Conservation (phyloP, 1,140 invertebrate genomes). For the Zaprionus lachaisei region DNA sequence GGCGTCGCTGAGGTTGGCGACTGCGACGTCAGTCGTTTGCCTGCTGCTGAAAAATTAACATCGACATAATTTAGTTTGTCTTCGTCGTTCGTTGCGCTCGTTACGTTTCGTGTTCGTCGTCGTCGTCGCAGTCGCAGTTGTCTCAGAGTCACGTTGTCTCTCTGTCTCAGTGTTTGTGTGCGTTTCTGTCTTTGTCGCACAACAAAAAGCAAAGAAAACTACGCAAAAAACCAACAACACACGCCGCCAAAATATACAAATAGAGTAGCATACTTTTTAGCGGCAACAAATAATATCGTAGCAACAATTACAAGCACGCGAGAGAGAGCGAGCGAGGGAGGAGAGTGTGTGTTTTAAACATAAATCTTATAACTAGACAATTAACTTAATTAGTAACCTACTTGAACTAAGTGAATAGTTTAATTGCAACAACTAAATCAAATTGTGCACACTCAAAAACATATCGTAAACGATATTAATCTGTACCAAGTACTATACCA, state of each 20-base stretch:
- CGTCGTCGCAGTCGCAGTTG: conserved; percentile 9
- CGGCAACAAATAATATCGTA: neutral
- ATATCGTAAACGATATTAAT: conserved; percentile 38
- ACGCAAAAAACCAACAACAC: conserved; percentile 12
- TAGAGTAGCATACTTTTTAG: conserved; percentile 47
- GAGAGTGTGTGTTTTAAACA: neutral
- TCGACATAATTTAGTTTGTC: conserved; percentile 80
- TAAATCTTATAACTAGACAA: conserved; percentile 30
- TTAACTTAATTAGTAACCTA: neutral
- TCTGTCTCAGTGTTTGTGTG: neutral
- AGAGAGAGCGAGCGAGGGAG: neutral
- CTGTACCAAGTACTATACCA: conserved; percentile 18
- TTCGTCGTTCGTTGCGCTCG: conserved; percentile 78
- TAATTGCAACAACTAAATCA: conserved; percentile 9
- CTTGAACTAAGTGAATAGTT: neutral
- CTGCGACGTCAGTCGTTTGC: conserved; percentile 60
- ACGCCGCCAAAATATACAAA: conserved; percentile 36
- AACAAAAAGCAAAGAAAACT: conserved; percentile 27
- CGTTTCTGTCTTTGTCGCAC: conserved; percentile 4
- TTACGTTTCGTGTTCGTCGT: conserved; percentile 60
- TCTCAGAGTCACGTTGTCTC: conserved; percentile 7
- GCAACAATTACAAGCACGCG: neutral
- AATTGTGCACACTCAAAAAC: conserved; percentile 24
- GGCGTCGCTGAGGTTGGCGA: conserved; percentile 26
- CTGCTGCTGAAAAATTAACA: conserved; percentile 80